Conservation (phyloP, 2,797 vertebrate genomes). For the Lacerta agilis region DNA sequence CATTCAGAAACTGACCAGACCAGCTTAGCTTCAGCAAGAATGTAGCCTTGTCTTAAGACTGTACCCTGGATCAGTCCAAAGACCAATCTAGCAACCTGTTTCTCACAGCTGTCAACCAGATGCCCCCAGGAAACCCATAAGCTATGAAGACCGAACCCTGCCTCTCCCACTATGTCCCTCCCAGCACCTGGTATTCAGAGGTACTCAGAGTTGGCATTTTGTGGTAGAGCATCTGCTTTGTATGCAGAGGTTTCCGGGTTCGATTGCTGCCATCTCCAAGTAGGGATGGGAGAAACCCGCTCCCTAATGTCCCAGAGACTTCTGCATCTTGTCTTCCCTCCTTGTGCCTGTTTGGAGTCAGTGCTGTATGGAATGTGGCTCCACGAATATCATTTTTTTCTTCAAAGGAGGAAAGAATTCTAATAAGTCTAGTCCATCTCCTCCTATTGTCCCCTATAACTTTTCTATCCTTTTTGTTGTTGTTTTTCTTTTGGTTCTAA, state of each 20-base stretch:
- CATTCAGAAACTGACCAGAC: too few species aligned
- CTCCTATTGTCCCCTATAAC: neutral
- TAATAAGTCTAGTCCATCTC: neutral
- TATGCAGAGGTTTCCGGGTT: neutral
- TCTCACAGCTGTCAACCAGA: neutral
- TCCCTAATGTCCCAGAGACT: too few species aligned
- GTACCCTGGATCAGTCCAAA: neutral
- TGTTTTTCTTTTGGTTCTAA: neutral
- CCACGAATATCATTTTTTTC: neutral
- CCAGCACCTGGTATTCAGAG: neutral
- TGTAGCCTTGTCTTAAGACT: neutral
- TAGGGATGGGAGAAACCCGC: too few species aligned
- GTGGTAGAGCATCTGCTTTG: neutral
- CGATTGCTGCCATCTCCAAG: neutral
- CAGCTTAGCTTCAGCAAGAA: too few species aligned
- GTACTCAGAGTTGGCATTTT: neutral
- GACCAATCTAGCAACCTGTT: neutral
- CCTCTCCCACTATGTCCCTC: too few species aligned
- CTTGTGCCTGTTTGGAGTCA: neutral
- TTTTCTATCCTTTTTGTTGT: neutral
- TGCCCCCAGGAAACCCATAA: neutral
- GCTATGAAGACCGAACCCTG: neutral
- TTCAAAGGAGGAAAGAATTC: neutral
- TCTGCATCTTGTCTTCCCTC: neutral
- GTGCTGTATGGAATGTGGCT: neutral